phyloP scores from a whole-genome alignment of 2,113 vertebrate species.

The Haliaeetus leucogaster region DNA sequence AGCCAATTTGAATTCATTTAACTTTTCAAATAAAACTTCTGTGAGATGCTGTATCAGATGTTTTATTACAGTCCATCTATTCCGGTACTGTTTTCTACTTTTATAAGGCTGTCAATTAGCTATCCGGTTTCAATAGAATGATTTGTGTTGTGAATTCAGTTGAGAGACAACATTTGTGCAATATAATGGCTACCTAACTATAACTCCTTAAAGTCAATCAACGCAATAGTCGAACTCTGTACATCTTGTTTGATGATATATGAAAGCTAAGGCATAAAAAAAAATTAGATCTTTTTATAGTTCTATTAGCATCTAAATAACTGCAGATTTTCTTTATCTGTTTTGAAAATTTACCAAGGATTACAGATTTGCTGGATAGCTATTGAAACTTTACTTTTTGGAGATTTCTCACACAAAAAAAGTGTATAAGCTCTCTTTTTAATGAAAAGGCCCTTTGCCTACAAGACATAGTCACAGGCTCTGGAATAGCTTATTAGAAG shows the following conservation, averaged over 20 bases:
- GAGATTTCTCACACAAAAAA: neutral
- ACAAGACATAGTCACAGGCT: neutral
- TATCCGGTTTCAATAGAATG: conserved; percentile 16
- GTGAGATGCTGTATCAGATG: conserved; percentile 48
- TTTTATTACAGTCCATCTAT: conserved; percentile 56
- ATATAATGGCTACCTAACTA: neutral
- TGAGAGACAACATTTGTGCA: conserved; percentile 34
- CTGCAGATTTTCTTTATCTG: neutral
- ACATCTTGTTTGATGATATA: neutral
- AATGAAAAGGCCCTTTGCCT: neutral
- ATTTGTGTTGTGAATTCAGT: conserved; percentile 43
- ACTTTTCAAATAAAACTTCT: conserved; percentile 54
- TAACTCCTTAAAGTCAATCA: neutral
- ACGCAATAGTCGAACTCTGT: neutral
- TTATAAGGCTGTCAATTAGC: conserved; percentile 45
- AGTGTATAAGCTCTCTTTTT: neutral
- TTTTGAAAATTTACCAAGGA: neutral
- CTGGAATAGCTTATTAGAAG: neutral
- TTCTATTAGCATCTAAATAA: neutral
- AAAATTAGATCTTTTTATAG: neutral
- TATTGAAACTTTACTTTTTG: neutral
- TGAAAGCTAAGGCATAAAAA: neutral
- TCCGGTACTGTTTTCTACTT: conserved; percentile 12
- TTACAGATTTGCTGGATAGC: neutral
- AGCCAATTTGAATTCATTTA: conserved; percentile 60